Conservation (phyloP, 2,797 vertebrate genomes). For the Rhinella marina region DNA sequence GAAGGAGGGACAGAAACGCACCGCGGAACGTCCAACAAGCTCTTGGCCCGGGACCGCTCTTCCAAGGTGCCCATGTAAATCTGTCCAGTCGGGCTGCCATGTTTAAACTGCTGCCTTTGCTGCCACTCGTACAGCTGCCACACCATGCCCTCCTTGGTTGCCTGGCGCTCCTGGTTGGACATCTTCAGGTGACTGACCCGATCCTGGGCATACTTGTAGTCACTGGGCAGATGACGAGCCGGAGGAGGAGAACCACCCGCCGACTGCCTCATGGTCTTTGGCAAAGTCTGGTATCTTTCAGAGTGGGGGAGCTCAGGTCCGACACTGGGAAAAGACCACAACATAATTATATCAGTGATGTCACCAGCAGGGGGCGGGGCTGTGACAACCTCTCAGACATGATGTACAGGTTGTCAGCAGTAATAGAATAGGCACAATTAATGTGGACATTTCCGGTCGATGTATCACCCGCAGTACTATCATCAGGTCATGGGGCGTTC, state of each 20-base stretch:
- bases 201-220: conserved; percentile 98
- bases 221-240: conserved; percentile 86
- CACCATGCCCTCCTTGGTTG: conserved; percentile 92
- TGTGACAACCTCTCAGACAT: neutral
- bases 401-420: neutral
- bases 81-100: conserved; percentile 92
- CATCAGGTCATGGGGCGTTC: no score
- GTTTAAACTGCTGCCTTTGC: conserved; percentile 95
- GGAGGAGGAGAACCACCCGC: conserved; percentile 83
- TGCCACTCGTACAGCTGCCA: conserved; percentile 99
- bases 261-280: conserved; percentile 84
- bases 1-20: conserved; percentile 95
- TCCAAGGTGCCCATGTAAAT: conserved; percentile 81
- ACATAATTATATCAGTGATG: neutral
- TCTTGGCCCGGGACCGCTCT: conserved; percentile 85
- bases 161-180: conserved; percentile 91
- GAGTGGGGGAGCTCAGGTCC: conserved; percentile 81
- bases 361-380: neutral
- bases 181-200: conserved; percentile 95
- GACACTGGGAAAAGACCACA: conserved; percentile 65
- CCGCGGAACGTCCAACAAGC: conserved; percentile 90
- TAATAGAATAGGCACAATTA: neutral
- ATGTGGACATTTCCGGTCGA: no score
- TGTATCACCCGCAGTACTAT: no score
- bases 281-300: conserved; percentile 88